Percentiles rank a stretch among this genome's conserved stretches.
Evolutionary conservation across 2,113 vertebrate species (phyloP).

Genomic region (Halcyon senegalensis): DNA sequence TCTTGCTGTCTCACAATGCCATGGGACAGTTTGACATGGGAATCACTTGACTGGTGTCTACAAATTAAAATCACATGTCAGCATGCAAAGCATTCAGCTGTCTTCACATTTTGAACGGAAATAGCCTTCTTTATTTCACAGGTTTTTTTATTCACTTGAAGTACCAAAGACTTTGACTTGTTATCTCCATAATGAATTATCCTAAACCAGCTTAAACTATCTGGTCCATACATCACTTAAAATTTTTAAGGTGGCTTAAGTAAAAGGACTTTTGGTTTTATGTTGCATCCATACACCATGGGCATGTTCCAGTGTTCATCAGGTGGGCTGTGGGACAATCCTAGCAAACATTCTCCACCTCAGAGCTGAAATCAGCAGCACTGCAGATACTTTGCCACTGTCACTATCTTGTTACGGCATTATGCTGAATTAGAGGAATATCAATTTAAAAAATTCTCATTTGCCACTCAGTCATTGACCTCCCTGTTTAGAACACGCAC

Average conservation of each 20-base stretch:
- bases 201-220: neutral
- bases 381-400: neutral
- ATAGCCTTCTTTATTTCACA: neutral
- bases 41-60: neutral
- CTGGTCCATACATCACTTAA: neutral
- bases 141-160: neutral
- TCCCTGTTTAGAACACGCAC: slow-evolving; percentile 52
- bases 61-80: slow-evolving; percentile 5
- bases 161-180: neutral
- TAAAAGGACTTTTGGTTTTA: neutral
- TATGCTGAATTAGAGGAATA: neutral
- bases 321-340: neutral
- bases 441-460: neutral
- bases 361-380: neutral
- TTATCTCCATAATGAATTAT: neutral
- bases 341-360: neutral
- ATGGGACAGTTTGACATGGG: neutral
- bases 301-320: neutral
- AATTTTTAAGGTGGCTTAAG: neutral
- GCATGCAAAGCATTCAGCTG: neutral
- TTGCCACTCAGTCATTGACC: slow-evolving; percentile 27
- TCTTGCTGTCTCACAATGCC: neutral
- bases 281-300: neutral
- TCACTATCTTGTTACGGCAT: neutral
- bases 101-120: neutral